These are phyloP conservation scores for Antennarius maculatus DNA, from an alignment of 2,797 vertebrate species.

Conservation along the genomic window DNA sequence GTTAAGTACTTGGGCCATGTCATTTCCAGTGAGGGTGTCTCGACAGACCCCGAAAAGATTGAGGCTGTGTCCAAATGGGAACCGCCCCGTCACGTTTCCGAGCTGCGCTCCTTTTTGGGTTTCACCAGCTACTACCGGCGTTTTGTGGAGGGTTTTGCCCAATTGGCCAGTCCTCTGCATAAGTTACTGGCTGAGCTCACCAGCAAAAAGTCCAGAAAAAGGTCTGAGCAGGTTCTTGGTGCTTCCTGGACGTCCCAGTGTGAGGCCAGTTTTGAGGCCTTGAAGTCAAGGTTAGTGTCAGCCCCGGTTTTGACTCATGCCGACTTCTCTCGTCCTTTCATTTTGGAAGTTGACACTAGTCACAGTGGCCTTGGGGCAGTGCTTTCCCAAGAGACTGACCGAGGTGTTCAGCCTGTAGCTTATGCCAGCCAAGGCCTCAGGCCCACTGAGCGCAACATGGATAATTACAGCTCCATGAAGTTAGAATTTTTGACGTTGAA, in stretches of 20 bases:
- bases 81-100: neutral
- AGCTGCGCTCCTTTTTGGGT: neutral
- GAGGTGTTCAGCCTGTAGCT: neutral
- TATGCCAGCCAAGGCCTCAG: neutral
- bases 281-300: neutral
- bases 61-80: neutral
- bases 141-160: neutral
- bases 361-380: neutral
- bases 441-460: neutral
- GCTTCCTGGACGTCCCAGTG: neutral
- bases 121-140: neutral
- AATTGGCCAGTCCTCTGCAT: neutral
- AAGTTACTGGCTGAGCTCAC: neutral
- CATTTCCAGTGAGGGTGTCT: neutral
- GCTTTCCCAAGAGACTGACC: neutral
- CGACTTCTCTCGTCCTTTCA: neutral
- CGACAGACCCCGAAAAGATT: neutral
- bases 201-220: fast-evolving
- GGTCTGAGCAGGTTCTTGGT: neutral
- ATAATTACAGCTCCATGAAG: neutral
- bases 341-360: neutral
- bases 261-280: neutral
- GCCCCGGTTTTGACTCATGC: neutral
- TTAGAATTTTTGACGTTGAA: neutral
- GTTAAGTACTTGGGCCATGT: neutral